Evolutionary conservation across 2,888 invertebrate species (phyloP), one percentile per base, ranked within the genome.

Genomic region (Mythimna lalbum): DNA sequence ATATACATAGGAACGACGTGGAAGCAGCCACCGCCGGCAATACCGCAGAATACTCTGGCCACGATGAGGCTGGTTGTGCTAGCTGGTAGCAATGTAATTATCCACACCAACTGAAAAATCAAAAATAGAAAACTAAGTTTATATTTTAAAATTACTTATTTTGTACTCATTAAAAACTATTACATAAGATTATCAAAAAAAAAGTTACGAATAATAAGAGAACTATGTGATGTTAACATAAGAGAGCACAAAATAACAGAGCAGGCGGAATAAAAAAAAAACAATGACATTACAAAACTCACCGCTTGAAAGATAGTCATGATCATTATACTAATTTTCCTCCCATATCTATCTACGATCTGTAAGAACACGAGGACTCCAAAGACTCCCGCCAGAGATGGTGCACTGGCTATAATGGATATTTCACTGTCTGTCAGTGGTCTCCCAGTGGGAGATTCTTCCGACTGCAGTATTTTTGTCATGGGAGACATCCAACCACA

Each of bases 401-500:
- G 89, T 9, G 92, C 68, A 14, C 96, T 95, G 12, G 94, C 96
- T 6, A 96, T 83, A 93, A 94, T 94, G 0, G 95, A 91, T n/a
- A 94, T 84, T 76, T 93, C 92, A 59, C 81, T 86, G 64, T 90
- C 86, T 12, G 91, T 90, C 72, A 96, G 75, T 0, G 93, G 89
- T 50, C 76, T 77, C 0, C 92, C 93, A 6, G 90, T 82, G 0
- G 94, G 93, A 1, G 93, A 91, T 6, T 81, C 55, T 7, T 85
- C 77, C 0, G 94, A 93, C 73, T 93, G 88, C 50, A 96, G 85
- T 21, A 93, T 74, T 6, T 91, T 90, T 23, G 93, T 82, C 74
- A 93, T 91, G 0, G 96, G 94, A 0, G 96, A 95, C 1, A 95
- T 87, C 95, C 96, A 96, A 4, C 95, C 96, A 4, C 90, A 86